Conservation (phyloP, 2,113 vertebrate species). For the Danionella cerebrum region DNA sequence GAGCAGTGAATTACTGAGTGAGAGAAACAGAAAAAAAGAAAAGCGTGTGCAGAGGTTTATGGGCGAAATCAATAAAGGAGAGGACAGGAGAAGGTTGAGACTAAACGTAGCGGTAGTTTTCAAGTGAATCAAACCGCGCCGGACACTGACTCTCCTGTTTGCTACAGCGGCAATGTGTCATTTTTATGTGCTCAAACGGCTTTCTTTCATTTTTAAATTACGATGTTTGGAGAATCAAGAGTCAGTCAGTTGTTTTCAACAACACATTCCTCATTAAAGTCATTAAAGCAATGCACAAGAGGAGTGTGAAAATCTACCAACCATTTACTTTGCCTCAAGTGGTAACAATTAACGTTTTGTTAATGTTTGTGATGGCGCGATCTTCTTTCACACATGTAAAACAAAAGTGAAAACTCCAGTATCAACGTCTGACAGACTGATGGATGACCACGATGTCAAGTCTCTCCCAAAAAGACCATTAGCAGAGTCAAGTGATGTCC, state of each 20-base stretch:
- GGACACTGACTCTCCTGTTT: neutral
- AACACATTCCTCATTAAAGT: neutral
- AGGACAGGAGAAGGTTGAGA: slow-evolving; percentile 10
- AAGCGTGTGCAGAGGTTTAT: neutral
- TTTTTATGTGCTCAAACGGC: neutral
- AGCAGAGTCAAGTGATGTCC: slow-evolving; percentile 57
- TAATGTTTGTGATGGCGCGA: too few species aligned
- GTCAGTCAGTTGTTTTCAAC: neutral
- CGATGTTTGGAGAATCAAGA: neutral
- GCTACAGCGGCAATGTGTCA: neutral
- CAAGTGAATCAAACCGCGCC: neutral
- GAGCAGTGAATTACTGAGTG: slow-evolving; percentile 53
- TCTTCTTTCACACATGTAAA: neutral
- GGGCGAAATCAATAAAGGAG: slow-evolving; percentile 15
- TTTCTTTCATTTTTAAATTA: neutral
- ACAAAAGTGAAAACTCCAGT: slow-evolving; percentile 49
- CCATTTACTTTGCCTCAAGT: too few species aligned
- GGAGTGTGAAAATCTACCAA: too few species aligned
- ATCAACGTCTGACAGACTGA: slow-evolving; percentile 53
- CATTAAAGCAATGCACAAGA: too few species aligned
- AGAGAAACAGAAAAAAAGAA: slow-evolving; percentile 36
- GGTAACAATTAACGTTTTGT: too few species aligned
- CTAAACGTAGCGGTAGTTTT: neutral
- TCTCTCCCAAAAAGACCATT: slow-evolving; percentile 64
- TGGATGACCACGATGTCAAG: slow-evolving; percentile 54